A percentile compares a stretch with the other conserved stretches of the same genome.
These are phyloP conservation scores for Erethizon dorsatum DNA, from an alignment of 2,797 vertebrate genomes.

Conservation along the genomic window DNA sequence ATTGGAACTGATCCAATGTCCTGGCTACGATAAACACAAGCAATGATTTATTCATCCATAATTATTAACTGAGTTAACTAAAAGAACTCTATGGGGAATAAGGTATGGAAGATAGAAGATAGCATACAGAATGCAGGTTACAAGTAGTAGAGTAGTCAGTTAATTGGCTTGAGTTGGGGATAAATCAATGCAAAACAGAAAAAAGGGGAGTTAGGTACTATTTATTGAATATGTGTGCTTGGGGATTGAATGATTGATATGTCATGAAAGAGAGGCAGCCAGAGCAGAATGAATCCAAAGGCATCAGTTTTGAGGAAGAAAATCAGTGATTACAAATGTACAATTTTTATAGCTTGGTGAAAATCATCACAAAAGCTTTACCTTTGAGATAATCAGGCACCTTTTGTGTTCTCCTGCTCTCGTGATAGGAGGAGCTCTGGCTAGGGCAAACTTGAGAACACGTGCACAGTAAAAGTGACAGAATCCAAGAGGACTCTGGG, in stretches of 20 bases:
- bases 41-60: not conserved
- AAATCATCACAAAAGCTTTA: not conserved
- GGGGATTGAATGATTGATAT: not conserved
- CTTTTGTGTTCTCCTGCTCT: rapidly evolving
- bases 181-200: rapidly evolving
- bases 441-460: rapidly evolving
- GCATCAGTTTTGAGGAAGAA: not conserved
- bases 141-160: rapidly evolving
- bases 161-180: rapidly evolving
- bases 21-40: rapidly evolving
- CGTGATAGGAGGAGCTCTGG: not conserved
- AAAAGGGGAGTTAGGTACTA: rapidly evolving
- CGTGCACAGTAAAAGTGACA: rapidly evolving
- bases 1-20: not conserved
- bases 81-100: not conserved
- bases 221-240: rapidly evolving
- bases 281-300: rapidly evolving
- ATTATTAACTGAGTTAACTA: not conserved
- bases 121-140: rapidly evolving
- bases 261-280: rapidly evolving
- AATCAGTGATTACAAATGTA: rapidly evolving
- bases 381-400: not conserved
- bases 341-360: rapidly evolving
- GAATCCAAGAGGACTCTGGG: not conserved
- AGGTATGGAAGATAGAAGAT: not conserved